Evolutionary conservation across 2,888 invertebrate species (phyloP), one percentile per base, ranked within the genome.

Genomic region (Empis livida): DNA sequence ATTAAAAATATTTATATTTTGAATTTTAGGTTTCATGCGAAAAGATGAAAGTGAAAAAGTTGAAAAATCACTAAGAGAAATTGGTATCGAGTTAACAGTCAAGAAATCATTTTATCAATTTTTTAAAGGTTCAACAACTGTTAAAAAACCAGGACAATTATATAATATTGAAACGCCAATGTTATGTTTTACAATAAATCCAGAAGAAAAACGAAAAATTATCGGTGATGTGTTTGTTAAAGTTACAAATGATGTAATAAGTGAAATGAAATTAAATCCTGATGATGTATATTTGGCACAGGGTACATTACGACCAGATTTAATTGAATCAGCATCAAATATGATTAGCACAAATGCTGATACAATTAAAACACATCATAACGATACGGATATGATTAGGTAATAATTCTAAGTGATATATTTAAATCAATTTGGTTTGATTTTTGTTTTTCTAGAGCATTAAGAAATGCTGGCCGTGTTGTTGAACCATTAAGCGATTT

Each of bases 401-500:
- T 75, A 79, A 58, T 46, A 40, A 44, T 23, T 42, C 23, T 46
- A 45, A 41, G n/a, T 50, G 42, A 38, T 43, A 42, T 41, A 13
- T 31, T 49, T 49, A n/a, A 48, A 38, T 30, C 16, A 31, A 16
- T 11, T 23, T 45, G 31, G 14, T 4, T 39, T 5, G 9, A n/a
- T n/a, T n/a, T 17, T 20, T 42, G 42, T 47, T 31, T 20, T 47
- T 49, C 17, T 48, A 68, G 90, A 57, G 73, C 84, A 57, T 67
- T 83, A 56, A 70, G 82, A 38, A 73, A 73, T 48, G 75, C 81
- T 48, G 94, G 95, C 11, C 76, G 91, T 46, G 95, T 99, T 16
- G 86, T 99, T 11, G 99, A 99, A 70, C 99, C 99, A n/a, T 75
- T 99, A 48, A 86, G 84, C 70, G 97, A 99, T 73, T 99, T 99